Base-by-base conservation (phyloP, 2,888 invertebrate genomes). In the Folsomia manolachei region DNA sequence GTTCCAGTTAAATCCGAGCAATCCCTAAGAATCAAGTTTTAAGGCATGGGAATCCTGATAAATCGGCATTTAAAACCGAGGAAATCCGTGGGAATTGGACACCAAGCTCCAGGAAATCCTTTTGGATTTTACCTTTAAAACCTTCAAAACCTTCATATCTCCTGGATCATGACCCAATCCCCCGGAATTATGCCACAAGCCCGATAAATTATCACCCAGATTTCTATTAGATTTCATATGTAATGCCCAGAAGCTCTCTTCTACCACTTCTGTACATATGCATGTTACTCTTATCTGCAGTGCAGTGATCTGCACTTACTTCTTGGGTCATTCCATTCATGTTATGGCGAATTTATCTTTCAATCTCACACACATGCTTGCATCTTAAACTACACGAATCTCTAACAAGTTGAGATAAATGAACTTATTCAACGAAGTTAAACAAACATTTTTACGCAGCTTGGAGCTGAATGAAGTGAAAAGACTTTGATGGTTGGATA, bases 161-260 rank as follows among this genome's bases (percentile, higher is more conserved):
- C 51, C 52, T 66, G 65, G 65, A 66, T 66, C 65, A 66, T 66
- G 51, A 66, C 65, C 65, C 65, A 66, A 66, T 66, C 65, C 65
- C 52, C 24, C 52, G 65, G 64, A 64, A 66, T 66, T 66, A 66
- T 51, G 52, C 51, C 65, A 66, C 65, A 66, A 66, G 51, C 65
- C 65, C 65, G 65, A 66, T 66, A 66, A 66, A 66, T 66, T 66
- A 66, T 66, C 65, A 39, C 63, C 60, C 65, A 66, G 65, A 66
- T 66, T 66, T 66, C 65, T 66, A 66, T 66, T 66, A 66, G 27
- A 66, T 66, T 66, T 66, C 65, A 66, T 66, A 66, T 66, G 65
- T 66, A 66, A 52, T 66, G n/a, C 63, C 63, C 63, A 27, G 27
- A 63, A 63, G 26, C 63, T 21, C 63, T 63, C 19, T n/a, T n/a